Evolutionary conservation across 2,113 vertebrate genomes (phyloP).

Genomic region (Suricata suricatta): DNA sequence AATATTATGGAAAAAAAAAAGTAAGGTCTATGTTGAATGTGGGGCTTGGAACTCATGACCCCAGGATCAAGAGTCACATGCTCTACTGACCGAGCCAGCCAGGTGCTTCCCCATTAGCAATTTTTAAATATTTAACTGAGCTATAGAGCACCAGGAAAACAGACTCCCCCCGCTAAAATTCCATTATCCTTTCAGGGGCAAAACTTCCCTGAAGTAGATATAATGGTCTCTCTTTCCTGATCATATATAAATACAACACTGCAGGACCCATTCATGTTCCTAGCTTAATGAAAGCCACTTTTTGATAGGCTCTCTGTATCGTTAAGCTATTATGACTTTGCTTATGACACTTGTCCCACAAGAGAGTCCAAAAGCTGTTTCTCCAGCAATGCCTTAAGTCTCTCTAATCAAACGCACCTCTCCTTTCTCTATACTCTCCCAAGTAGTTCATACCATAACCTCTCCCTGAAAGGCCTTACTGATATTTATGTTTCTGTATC

Average conservation of each 20-base stretch:
- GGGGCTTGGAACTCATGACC: background rate
- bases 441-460: background rate
- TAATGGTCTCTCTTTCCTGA: background rate
- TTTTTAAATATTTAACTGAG: background rate
- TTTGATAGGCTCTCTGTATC: rapidly evolving
- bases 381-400: background rate
- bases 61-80: background rate
- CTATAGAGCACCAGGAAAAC: background rate
- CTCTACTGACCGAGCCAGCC: background rate
- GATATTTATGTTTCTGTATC: background rate
- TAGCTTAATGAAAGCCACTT: background rate
- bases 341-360: background rate
- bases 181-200: background rate
- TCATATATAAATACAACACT: background rate
- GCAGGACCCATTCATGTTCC: background rate
- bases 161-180: background rate
- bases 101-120: background rate
- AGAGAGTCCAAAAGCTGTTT: background rate
- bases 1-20: no score
- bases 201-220: background rate
- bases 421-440: background rate
- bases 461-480: background rate
- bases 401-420: background rate
- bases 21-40: background rate
- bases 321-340: background rate